Base-by-base conservation (phyloP, 2,797 vertebrate genomes). In the Decapterus maruadsi region DNA sequence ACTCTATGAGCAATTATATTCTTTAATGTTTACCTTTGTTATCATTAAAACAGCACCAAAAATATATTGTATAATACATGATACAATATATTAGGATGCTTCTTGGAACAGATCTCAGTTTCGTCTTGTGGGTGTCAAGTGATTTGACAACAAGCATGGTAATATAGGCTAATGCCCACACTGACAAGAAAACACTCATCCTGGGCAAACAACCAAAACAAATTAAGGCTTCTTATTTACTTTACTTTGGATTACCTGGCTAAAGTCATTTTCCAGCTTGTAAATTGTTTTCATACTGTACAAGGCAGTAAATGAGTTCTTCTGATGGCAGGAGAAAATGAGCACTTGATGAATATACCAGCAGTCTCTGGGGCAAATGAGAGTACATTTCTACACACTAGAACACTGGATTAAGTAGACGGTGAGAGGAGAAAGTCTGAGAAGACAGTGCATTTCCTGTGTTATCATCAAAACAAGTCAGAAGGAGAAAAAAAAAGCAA, bases 191-290 rank as follows among this genome's bases (percentile, higher is more conserved):
- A 82, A 83, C 68, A 59, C 82, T 82, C 62, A 68, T 83, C 76
- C 36, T 42, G 19, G 48, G 74, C 59, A 63, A 81, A 78, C 64
- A 80, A 84, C 73, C 46, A 93, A 91, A 94, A 96, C 95, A 96
- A 95, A 94, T 96, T 94, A 94, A 83, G 72, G 85, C 88, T 93
- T 75, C 13, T 14, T 75, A 80, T 84, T 87, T 78, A 73, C 65
- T 75, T 56, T 87, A 53, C 14, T 83, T 85, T 80, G 79, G 77
- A 89, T 87, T 80, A 91, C 79, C 68, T 75, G 46, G 72, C 79
- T 58, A 51, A 78, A 79, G 73, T 63, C 69, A 87, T 87, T 88
- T 86, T 64, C 61, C 56, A 74, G 42, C 73, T 80, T 68, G 74
- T 81, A 73, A 83, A 91, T 82, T 84, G 83, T 88, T 88, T 89